phyloP scores from a whole-genome alignment of 2,113 vertebrate species.

The Ploceus nigricollis region DNA sequence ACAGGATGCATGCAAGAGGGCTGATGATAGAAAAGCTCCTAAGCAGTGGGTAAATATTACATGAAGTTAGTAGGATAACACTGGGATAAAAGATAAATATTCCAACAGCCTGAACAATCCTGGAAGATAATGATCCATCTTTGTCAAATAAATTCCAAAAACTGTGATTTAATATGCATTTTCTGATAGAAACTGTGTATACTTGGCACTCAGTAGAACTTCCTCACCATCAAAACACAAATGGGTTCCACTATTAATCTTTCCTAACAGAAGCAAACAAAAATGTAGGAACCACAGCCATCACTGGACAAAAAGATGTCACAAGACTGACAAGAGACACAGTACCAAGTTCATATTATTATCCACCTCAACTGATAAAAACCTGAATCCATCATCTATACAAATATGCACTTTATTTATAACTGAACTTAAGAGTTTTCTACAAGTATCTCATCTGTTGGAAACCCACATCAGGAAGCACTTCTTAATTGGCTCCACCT shows the following conservation, averaged over 20 bases:
- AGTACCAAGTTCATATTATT: not conserved
- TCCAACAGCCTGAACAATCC: not conserved
- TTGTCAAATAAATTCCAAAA: not conserved
- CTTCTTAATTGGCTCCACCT: not conserved
- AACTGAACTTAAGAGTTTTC: not conserved
- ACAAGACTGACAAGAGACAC: not conserved
- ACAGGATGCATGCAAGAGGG: not conserved
- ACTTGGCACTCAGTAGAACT: not conserved
- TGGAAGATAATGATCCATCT: not conserved
- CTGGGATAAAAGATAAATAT: not conserved
- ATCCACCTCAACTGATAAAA: not conserved
- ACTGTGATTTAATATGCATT: not conserved
- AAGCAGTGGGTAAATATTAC: not conserved
- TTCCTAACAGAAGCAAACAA: not conserved
- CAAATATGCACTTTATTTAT: not conserved
- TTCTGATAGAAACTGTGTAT: not conserved
- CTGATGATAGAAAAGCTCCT: not conserved
- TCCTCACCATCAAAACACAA: not conserved
- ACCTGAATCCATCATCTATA: not conserved
- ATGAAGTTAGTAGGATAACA: conserved; percentile 11
- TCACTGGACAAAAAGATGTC: not conserved
- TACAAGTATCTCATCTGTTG: not conserved
- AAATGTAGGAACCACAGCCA: not conserved
- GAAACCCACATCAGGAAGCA: not conserved
- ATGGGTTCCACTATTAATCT: not conserved